A percentile compares a stretch with the other conserved stretches of the same genome.
Evolutionary conservation across 2,113 vertebrate species (phyloP).

Genomic region (Oplegnathus fasciatus): DNA sequence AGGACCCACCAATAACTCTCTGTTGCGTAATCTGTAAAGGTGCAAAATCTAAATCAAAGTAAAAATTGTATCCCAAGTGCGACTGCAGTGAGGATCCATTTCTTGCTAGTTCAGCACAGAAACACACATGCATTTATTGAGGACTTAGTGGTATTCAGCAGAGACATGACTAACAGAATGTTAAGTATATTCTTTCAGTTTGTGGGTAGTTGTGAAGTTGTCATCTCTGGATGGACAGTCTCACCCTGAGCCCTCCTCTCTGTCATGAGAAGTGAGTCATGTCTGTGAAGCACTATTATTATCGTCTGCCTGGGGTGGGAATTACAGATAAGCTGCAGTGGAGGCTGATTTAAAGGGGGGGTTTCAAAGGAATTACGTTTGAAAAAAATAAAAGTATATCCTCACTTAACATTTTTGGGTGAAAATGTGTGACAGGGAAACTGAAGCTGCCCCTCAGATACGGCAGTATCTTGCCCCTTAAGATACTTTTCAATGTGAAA

Average conservation of each 20-base stretch:
- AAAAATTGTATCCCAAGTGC: background rate
- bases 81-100: conserved; percentile 16
- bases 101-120: conserved; percentile 63
- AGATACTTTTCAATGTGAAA: background rate
- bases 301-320: conserved; percentile 52
- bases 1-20: background rate
- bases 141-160: conserved; percentile 60
- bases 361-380: conserved; percentile 24
- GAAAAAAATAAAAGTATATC: background rate
- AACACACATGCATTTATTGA: conserved; percentile 34
- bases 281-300: conserved; percentile 74
- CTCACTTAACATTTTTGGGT: conserved; percentile 12
- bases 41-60: conserved; percentile 5
- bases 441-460: background rate
- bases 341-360: conserved; percentile 37
- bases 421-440: conserved; percentile 1
- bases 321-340: conserved; percentile 59
- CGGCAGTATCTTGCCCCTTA: background rate
- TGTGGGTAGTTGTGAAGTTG: conserved; percentile 64
- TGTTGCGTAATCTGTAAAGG: background rate
- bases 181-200: conserved; percentile 61
- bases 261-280: conserved; percentile 72
- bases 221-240: conserved; percentile 63
- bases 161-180: conserved; percentile 71
- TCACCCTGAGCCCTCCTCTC: conserved; percentile 49